Conservation (phyloP, 2,113 vertebrate genomes). For the Coturnix japonica region DNA sequence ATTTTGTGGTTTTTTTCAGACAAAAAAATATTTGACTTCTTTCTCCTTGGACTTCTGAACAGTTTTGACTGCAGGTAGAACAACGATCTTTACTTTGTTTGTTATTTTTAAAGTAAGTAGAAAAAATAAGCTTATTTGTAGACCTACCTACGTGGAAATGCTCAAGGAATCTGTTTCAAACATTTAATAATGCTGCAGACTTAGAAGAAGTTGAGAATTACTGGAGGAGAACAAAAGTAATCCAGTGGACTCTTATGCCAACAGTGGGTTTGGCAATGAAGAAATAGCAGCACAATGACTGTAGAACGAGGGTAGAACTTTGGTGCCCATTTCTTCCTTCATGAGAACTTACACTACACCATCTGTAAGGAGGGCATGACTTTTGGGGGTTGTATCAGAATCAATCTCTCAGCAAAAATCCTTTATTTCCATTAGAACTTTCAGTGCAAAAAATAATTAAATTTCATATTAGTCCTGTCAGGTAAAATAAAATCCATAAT, state of each 20-base stretch:
- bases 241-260: background rate
- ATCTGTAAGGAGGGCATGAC: background rate
- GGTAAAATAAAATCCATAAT: background rate
- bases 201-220: background rate
- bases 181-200: background rate
- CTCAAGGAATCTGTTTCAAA: background rate
- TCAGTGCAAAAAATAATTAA: background rate
- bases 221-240: background rate
- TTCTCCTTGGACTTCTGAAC: background rate
- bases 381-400: background rate
- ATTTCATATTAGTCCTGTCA: background rate
- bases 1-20: background rate
- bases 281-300: background rate
- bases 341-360: background rate
- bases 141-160: background rate
- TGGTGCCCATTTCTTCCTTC: background rate
- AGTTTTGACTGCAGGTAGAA: background rate
- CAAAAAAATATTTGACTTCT: background rate
- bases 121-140: too few species aligned
- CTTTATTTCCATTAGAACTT: background rate
- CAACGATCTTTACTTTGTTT: rapidly evolving
- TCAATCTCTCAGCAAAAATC: background rate
- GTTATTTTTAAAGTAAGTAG: background rate
- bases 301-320: background rate
- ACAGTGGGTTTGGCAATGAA: background rate